phyloP scores from a whole-genome alignment of 1,140 invertebrate species.

The Drosophila guanche region DNA sequence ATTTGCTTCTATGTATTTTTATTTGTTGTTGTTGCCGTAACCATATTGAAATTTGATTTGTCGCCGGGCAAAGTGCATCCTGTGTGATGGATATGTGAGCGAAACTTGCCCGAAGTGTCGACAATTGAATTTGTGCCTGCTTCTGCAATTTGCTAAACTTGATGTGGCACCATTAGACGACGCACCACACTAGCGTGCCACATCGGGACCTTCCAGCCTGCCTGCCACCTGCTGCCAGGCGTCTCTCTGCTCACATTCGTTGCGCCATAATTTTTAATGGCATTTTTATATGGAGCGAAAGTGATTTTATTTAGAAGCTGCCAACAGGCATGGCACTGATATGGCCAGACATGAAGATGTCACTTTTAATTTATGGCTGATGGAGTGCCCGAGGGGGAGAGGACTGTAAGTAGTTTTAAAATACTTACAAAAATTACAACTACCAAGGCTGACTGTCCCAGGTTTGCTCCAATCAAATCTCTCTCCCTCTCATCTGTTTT shows the following conservation, averaged over 20 bases:
- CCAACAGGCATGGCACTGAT: neutral
- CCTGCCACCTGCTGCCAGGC: no score
- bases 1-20: constrained; percentile 41
- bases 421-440: neutral
- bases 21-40: constrained; percentile 15
- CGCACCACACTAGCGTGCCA: constrained; percentile 6
- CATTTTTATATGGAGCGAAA: constrained; percentile 71
- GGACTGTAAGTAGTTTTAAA: no score
- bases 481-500: neutral
- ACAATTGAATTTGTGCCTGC: constrained; percentile 60
- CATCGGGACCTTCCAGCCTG: constrained; percentile 12
- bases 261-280: constrained; percentile 75
- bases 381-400: no score
- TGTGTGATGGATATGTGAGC: constrained; percentile 64
- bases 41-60: constrained; percentile 79
- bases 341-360: constrained; percentile 1
- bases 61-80: constrained; percentile 60
- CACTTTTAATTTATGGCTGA: neutral
- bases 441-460: neutral
- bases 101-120: constrained; percentile 68
- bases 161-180: constrained; percentile 58
- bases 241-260: neutral
- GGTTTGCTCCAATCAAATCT: constrained; percentile 4
- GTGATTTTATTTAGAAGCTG: constrained; percentile 65
- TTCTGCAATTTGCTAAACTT: constrained; percentile 57